These are phyloP conservation scores for Diploptera punctata DNA, from an alignment of 2,888 invertebrate genomes.

Conservation along the genomic window DNA sequence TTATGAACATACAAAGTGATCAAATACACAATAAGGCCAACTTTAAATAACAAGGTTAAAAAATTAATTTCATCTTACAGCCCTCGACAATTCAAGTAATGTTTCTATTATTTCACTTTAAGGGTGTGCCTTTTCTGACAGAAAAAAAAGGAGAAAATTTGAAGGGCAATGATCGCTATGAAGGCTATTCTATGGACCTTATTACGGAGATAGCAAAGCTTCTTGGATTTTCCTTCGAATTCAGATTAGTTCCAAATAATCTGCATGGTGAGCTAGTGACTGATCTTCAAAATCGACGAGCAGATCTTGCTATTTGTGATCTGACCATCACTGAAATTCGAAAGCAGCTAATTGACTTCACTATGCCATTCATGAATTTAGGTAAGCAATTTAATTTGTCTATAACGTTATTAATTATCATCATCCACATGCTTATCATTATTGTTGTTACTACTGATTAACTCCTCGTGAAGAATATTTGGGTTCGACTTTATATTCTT, in stretches of 20 bases:
- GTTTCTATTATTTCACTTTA: no score
- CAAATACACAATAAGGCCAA: no score
- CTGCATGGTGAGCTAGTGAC: slow-evolving; percentile 79
- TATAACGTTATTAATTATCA: no score
- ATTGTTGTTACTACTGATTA: no score
- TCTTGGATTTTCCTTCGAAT: slow-evolving; percentile 71
- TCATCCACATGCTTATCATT: no score
- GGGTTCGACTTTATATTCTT: no score
- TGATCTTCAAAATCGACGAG: slow-evolving; percentile 64
- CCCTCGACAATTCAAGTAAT: no score
- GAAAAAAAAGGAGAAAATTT: slow-evolving; percentile 65
- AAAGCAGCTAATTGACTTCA: slow-evolving; percentile 88
- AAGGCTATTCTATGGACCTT: slow-evolving; percentile 92
- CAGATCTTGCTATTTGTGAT: slow-evolving; percentile 94
- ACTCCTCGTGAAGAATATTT: no score
- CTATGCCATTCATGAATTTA: slow-evolving; percentile 97
- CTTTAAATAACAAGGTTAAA: no score
- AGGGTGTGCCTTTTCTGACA: slow-evolving; percentile 75
- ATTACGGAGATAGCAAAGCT: slow-evolving; percentile 79
- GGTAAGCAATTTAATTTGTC: no score
- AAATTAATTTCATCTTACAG: no score
- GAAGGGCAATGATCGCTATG: slow-evolving; percentile 78
- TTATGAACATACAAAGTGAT: no score
- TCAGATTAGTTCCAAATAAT: slow-evolving; percentile 74
- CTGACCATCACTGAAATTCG: slow-evolving; percentile 93